phyloP scores from a whole-genome alignment of 2,888 invertebrate species.

The Spodoptera exigua region DNA sequence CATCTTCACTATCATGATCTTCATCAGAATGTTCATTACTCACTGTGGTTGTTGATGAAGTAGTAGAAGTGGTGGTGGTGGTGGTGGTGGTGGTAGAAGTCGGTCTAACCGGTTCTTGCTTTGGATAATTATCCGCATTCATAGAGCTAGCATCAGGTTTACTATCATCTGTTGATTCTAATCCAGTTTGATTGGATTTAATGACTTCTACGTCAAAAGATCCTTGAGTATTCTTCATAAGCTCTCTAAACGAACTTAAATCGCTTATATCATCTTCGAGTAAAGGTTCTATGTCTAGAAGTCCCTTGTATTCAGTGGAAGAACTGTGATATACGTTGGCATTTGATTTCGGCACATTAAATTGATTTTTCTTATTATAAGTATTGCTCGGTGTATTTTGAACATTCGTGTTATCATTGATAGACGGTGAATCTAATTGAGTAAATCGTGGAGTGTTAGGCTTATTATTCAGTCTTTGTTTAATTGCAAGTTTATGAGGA shows the following conservation, averaged over 20 bases:
- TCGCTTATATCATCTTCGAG: conserved; percentile 90
- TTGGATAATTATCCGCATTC: conserved; percentile 78
- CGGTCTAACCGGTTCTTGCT: conserved; percentile 61
- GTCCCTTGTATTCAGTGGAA: conserved; percentile 85
- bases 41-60: conserved; percentile 58
- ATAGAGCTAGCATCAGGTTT: conserved; percentile 83
- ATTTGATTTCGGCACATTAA: conserved; percentile 66
- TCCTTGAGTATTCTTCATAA: conserved; percentile 83
- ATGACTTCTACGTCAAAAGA: conserved; percentile 89
- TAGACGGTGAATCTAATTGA: conserved; percentile 67
- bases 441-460: conserved; percentile 73
- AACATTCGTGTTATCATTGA: conserved; percentile 63
- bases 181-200: conserved; percentile 77
- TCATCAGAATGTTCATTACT: conserved; percentile 55
- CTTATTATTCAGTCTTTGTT: conserved; percentile 79
- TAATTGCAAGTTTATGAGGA: conserved; percentile 78
- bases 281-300: conserved; percentile 88
- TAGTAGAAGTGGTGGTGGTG: conserved; percentile 61
- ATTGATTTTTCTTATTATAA: conserved; percentile 62
- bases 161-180: conserved; percentile 73
- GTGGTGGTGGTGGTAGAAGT: conserved; percentile 60
- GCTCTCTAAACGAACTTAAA: conserved; percentile 82
- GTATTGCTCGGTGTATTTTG: conserved; percentile 63
- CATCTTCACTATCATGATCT: conserved; percentile 69
- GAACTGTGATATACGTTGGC: conserved; percentile 69